phyloP scores from a whole-genome alignment of 2,113 vertebrate genomes.

The Herpetotheres cachinnans region DNA sequence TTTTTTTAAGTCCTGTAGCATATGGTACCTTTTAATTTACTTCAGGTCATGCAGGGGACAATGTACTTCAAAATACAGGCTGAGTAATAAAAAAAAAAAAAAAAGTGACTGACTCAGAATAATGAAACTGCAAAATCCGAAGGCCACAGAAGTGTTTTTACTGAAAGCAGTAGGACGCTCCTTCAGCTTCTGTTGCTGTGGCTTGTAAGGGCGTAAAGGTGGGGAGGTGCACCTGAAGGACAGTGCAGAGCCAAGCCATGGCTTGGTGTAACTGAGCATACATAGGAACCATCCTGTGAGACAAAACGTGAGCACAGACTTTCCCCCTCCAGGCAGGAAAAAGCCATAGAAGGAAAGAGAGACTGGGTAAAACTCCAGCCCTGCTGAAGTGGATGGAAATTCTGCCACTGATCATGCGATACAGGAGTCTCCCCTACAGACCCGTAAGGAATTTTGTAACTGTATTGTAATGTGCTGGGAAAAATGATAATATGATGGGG shows the following conservation, averaged over 20 bases:
- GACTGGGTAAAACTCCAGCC: neutral
- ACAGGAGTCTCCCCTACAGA: neutral
- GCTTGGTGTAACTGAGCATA: neutral
- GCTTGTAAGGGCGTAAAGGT: neutral
- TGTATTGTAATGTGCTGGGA: neutral
- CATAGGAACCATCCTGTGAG: neutral
- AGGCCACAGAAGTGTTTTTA: neutral
- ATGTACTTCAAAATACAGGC: neutral
- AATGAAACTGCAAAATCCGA: neutral
- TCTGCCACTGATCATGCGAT: neutral
- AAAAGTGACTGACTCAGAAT: neutral
- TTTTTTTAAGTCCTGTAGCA: neutral
- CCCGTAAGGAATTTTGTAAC: neutral
- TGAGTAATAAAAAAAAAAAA: neutral
- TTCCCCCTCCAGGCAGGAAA: neutral
- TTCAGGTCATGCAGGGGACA: neutral
- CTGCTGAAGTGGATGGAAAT: neutral
- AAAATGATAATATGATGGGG: neutral
- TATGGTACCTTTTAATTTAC: neutral
- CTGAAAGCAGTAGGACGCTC: neutral
- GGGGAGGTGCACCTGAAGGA: neutral
- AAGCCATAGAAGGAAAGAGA: neutral
- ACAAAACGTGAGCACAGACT: neutral
- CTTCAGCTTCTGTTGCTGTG: neutral
- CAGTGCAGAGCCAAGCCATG: rapidly evolving